Evolutionary conservation across 2,797 vertebrate species (phyloP), one percentile per base, ranked within the genome.

Genomic region (Anabacerthia variegaticeps): DNA sequence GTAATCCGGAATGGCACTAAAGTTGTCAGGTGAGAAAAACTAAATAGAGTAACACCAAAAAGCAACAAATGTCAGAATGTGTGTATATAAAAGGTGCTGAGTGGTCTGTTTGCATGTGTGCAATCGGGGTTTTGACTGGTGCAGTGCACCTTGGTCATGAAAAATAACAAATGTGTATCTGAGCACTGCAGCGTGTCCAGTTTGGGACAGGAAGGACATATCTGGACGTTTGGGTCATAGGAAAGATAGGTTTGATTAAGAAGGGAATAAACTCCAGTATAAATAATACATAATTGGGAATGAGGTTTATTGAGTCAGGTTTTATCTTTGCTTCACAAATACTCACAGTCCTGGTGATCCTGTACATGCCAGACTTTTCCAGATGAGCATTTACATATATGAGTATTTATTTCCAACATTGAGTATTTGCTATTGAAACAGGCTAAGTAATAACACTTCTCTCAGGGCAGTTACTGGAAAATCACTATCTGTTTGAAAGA

Each of bases 1-100:
- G 97, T 99, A n/a, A 97, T 99, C 83, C 98, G 99, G 89, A 98
- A 99, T 52, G 98, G 99, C 78, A 98, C 98, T 10, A 99, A 98
- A 97, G 98, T 99, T 72, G 98, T 99, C 97, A 99, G 99, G 99
- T 99, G 96, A 98, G 98, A 86, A 37, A 32, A 85, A 19, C 8
- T 1, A 1, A 68, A 21, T 1, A 9, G 34, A 74, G 8, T 24
- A 67, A 46, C 23, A 76, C 39, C 28, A 72, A 76, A 92, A 88
- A 83, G 23, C 21, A 71, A 5, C 12, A 21, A 36, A 20, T 55
- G 46, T 6, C 43, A 26, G 14, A 12, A 3, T 18, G 39, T 17
- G 4, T 39, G 36, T 3, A 0, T 15, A n/a, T 19, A 17, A 14
- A 71, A 72, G 34, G 21, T 48, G 66, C 21, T 6, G 41, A 43